These are phyloP conservation scores for Stomatorhinus walkeri DNA, from an alignment of 2,797 vertebrate species.

Conservation along the genomic window DNA sequence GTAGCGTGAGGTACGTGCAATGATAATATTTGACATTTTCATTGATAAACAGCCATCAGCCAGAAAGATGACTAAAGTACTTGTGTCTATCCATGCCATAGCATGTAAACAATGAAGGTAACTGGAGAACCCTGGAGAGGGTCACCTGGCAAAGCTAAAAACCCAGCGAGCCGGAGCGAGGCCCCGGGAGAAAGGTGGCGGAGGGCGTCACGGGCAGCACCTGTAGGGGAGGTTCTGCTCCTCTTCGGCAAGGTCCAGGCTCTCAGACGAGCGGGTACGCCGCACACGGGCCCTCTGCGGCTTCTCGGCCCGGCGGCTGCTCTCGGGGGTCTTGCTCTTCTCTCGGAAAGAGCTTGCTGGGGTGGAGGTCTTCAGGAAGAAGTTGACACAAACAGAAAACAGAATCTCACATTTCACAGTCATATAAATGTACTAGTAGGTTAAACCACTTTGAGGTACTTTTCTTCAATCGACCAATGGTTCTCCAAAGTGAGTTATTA, in stretches of 20 bases:
- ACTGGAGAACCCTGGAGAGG: neutral
- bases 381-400: neutral
- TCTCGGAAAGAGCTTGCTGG: conserved; percentile 63
- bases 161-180: neutral
- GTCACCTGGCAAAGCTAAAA: neutral
- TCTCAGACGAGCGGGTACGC: conserved; percentile 62
- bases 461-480: too few species aligned
- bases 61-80: neutral
- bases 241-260: conserved; percentile 35
- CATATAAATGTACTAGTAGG: neutral
- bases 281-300: conserved; percentile 66
- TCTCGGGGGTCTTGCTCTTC: conserved; percentile 55
- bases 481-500: neutral
- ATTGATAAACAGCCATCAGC: neutral
- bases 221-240: conserved; percentile 80
- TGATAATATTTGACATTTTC: neutral
- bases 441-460: neutral
- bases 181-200: neutral
- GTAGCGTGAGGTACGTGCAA: neutral
- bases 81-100: neutral
- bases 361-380: conserved; percentile 55
- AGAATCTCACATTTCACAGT: neutral
- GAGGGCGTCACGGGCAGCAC: conserved; percentile 44
- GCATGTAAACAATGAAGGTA: neutral
- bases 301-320: conserved; percentile 52